Evolutionary conservation across 2,113 vertebrate genomes (phyloP).

Genomic region (Buteo buteo): DNA sequence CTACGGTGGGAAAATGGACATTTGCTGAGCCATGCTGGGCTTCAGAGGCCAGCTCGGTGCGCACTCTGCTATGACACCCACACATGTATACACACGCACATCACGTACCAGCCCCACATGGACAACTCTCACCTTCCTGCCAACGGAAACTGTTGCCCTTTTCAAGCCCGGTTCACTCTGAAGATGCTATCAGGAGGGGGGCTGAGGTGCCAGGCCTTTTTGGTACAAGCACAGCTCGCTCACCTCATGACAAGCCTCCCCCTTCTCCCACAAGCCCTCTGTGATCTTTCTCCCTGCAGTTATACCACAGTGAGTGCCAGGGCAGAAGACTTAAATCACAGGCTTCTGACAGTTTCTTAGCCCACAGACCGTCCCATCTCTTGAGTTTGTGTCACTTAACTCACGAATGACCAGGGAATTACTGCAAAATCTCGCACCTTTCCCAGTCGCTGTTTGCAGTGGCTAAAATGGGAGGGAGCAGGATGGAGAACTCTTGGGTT

Average conservation of each 20-base stretch:
- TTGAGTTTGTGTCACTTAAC: not conserved
- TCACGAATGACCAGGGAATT: not conserved
- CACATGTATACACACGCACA: accelerated
- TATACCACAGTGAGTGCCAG: not conserved
- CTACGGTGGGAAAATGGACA: not conserved
- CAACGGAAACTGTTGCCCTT: slow-evolving; percentile 45
- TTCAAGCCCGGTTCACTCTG: not conserved
- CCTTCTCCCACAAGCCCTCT: not conserved
- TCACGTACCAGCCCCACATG: not conserved
- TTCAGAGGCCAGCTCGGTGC: not conserved
- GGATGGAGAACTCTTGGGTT: not conserved
- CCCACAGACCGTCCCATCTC: not conserved
- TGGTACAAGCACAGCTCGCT: not conserved
- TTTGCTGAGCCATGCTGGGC: not conserved
- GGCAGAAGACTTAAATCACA: not conserved
- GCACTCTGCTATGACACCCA: not conserved
- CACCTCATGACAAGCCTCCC: not conserved
- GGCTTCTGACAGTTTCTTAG: not conserved
- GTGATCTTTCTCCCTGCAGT: not conserved
- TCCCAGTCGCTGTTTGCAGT: not conserved
- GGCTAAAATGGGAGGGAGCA: not conserved
- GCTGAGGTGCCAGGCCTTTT: not conserved
- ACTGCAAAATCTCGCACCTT: not conserved
- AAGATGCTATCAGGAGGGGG: slow-evolving; percentile 35
- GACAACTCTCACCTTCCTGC: slow-evolving; percentile 33